A percentile compares a stretch with the other conserved stretches of the same genome.
phyloP scores from a whole-genome alignment of 2,888 invertebrate genomes.

The Cantharis rustica region DNA sequence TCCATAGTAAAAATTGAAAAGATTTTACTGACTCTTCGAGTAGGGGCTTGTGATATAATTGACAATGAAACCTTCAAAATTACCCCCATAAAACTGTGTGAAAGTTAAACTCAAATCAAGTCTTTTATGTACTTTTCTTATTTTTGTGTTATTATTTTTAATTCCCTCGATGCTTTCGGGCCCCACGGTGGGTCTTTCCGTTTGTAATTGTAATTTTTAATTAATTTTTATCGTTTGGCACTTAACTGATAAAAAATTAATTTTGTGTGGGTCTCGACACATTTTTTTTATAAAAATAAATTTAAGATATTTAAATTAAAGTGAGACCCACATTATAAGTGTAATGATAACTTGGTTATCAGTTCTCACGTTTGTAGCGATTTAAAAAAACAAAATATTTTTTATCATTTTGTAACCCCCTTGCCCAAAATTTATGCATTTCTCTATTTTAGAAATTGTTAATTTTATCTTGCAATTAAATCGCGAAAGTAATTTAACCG shows the following conservation, averaged over 20 bases:
- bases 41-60: background rate
- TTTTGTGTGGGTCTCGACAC: background rate
- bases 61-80: background rate
- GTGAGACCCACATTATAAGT: background rate
- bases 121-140: background rate
- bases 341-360: background rate
- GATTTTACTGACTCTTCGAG: background rate
- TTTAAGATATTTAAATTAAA: background rate
- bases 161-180: background rate
- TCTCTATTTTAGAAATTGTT: background rate
- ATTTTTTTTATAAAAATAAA: background rate
- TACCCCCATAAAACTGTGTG: background rate
- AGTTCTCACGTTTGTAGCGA: background rate
- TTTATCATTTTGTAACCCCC: too few species aligned
- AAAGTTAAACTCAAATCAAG: background rate
- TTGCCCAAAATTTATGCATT: background rate
- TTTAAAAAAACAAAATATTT: background rate
- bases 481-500: too few species aligned
- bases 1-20: background rate
- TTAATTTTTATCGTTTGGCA: background rate
- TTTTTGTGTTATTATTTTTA: background rate
- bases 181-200: background rate
- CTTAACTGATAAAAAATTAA: background rate
- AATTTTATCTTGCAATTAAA: background rate
- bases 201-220: background rate